Conservation (phyloP, 2,113 vertebrate species). For the Coreoperca whiteheadi region DNA sequence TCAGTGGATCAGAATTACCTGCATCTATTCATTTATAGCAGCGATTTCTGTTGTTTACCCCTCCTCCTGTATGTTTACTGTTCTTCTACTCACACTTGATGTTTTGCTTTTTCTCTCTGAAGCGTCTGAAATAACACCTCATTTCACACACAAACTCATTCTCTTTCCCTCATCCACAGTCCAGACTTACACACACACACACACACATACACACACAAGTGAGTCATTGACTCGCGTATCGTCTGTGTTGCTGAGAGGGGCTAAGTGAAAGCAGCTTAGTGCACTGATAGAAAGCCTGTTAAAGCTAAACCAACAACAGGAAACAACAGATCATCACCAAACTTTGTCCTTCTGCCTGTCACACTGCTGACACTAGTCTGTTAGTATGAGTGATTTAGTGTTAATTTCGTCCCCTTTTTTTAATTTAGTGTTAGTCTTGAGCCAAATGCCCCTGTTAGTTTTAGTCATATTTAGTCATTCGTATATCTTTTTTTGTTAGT, state of each 20-base stretch:
- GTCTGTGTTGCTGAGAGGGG: conserved; percentile 25
- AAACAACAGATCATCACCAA: conserved; percentile 40
- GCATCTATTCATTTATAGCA: background rate
- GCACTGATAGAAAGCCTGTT: conserved; percentile 48
- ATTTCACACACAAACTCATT: background rate
- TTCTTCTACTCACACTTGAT: background rate
- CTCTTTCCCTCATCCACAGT: background rate
- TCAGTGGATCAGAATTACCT: background rate
- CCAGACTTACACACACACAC: background rate
- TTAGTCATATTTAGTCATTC: no score
- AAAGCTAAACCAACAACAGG: conserved; percentile 46
- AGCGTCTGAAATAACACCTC: background rate
- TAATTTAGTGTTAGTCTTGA: no score
- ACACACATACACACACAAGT: conserved; percentile 5
- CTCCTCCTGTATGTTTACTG: background rate
- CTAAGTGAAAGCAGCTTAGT: conserved; percentile 63
- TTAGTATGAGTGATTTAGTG: background rate
- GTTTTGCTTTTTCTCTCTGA: no score
- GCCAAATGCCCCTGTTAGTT: no score
- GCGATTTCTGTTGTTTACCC: background rate
- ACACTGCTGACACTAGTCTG: background rate
- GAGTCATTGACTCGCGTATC: conserved; percentile 39
- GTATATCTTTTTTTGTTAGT: no score
- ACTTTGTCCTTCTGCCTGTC: background rate
- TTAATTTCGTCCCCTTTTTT: no score